A percentile compares a stretch with the other conserved stretches of the same genome.
phyloP scores from a whole-genome alignment of 2,888 invertebrate species.

The Drosophila paramelanica region DNA sequence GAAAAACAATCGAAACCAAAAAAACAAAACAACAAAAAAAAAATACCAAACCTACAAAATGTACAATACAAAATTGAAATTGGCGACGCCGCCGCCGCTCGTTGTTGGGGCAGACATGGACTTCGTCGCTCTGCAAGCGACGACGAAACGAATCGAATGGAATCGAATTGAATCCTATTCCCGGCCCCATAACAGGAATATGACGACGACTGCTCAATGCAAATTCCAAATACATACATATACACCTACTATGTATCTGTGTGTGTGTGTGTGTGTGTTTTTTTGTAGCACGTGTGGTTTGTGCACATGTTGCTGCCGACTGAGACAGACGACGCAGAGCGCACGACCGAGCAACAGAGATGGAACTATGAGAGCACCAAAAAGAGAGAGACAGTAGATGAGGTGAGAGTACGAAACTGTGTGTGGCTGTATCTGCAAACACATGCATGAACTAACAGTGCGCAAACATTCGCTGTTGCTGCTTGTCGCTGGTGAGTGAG shows the following conservation, averaged over 20 bases:
- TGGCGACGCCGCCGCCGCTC: slow-evolving; percentile 28
- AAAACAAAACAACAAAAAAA: neutral
- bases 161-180: slow-evolving; percentile 25
- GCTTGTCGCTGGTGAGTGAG: slow-evolving; percentile 1
- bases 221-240: slow-evolving; percentile 69
- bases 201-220: slow-evolving; percentile 67
- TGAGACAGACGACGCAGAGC: slow-evolving; percentile 40
- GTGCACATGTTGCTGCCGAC: slow-evolving; percentile 74
- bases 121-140: slow-evolving; percentile 38
- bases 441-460: slow-evolving; percentile 17
- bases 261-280: slow-evolving; percentile 35
- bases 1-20: slow-evolving; percentile 19
- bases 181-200: slow-evolving; percentile 56
- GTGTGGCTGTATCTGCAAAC: slow-evolving; percentile 13
- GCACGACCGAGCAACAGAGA: slow-evolving; percentile 12
- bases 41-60: slow-evolving; percentile 33
- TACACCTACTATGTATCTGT: slow-evolving; percentile 29
- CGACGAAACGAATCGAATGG: slow-evolving; percentile 10
- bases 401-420: slow-evolving; percentile 17
- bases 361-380: slow-evolving; percentile 22
- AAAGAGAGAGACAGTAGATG: slow-evolving; percentile 21
- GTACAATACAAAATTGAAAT: slow-evolving; percentile 29
- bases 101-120: slow-evolving; percentile 24
- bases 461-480: slow-evolving; percentile 52
- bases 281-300: slow-evolving; percentile 81